Evolutionary conservation across 1,140 invertebrate genomes (phyloP).

Genomic region (Aethina tumida): DNA sequence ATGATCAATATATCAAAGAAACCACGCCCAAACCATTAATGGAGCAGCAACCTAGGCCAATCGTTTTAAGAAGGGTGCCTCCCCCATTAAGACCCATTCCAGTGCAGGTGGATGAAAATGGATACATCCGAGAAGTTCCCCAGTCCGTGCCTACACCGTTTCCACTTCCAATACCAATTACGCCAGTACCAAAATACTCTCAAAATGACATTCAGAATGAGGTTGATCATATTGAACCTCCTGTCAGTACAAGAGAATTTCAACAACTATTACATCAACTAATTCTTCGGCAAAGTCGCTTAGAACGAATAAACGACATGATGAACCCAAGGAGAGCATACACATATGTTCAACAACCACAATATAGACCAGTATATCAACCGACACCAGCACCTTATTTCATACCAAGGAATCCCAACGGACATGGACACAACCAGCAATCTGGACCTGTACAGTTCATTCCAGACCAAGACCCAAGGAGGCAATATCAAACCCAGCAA

Average conservation of each 20-base stretch:
- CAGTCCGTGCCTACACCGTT: conserved; percentile 24
- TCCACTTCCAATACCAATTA: conserved; percentile 32
- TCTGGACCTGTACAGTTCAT: conserved; percentile 9
- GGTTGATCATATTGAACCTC: conserved; percentile 33
- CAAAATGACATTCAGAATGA: conserved; percentile 22
- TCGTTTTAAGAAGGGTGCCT: conserved; percentile 15
- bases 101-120: conserved; percentile 33
- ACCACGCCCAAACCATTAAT: conserved; percentile 25
- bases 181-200: conserved; percentile 19
- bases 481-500: neutral
- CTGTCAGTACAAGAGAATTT: conserved; percentile 48
- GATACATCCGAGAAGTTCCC: conserved; percentile 27
- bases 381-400: conserved; percentile 19
- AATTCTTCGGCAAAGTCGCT: conserved; percentile 42
- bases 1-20: conserved; percentile 1
- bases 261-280: conserved; percentile 46
- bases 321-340: conserved; percentile 16
- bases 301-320: conserved; percentile 38
- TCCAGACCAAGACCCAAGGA: conserved; percentile 5
- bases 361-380: conserved; percentile 17
- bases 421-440: conserved; percentile 4
- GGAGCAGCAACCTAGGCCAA: conserved; percentile 28
- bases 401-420: conserved; percentile 8
- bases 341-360: conserved; percentile 9
- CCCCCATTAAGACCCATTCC: conserved; percentile 27